Conservation (phyloP, 1,140 invertebrate genomes). For the Pseudobourletiella spinata region DNA sequence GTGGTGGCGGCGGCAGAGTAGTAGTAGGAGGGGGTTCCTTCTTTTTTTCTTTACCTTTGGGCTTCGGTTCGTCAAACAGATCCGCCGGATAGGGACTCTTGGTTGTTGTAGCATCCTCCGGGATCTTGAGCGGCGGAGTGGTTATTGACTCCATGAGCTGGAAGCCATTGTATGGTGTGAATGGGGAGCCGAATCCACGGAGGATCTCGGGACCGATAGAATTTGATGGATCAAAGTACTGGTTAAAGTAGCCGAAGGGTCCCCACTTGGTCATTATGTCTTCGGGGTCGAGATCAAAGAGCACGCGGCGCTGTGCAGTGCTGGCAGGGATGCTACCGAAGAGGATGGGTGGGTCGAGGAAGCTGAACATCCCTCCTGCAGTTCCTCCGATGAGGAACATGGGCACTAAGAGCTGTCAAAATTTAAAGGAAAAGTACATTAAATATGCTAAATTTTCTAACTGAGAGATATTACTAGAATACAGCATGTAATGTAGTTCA, state of each 20-base stretch:
- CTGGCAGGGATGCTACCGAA: no score
- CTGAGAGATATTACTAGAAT: no score
- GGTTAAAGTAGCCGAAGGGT: constrained; percentile 6
- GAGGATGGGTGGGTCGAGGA: neutral
- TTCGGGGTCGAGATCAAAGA: neutral
- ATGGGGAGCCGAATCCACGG: neutral
- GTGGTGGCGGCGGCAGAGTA: no score
- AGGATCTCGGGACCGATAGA: constrained; percentile 3
- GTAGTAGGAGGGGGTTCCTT: no score
- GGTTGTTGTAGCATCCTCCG: neutral
- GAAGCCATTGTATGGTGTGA: neutral
- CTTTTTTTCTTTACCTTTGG: no score
- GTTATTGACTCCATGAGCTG: neutral
- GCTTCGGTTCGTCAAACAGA: no score
- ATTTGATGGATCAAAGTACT: constrained; percentile 5
- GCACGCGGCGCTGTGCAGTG: neutral
- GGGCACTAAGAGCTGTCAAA: neutral
- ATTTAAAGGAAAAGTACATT: no score
- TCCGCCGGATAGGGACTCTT: neutral
- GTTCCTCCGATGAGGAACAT: neutral
- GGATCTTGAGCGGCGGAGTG: constrained; percentile 1
- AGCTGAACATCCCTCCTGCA: neutral
- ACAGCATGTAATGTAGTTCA: no score
- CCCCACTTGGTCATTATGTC: neutral
- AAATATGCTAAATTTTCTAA: no score